A percentile compares a stretch with the other conserved stretches of the same genome.
These are phyloP conservation scores for Eupithecia abbreviata DNA, from an alignment of 2,888 invertebrate species.

Conservation along the genomic window DNA sequence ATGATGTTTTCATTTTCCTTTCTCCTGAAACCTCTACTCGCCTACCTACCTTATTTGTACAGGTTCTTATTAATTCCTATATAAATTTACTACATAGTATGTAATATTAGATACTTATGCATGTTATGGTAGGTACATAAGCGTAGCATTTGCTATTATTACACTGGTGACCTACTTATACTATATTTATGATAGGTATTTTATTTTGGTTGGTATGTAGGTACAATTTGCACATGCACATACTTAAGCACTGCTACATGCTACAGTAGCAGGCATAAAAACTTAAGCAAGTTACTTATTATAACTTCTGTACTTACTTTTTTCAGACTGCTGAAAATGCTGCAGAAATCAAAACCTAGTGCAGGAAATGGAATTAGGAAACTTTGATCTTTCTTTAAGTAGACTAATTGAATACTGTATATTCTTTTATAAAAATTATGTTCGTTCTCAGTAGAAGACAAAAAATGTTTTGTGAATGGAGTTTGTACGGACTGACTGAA, in stretches of 20 bases:
- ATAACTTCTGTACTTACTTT: slow-evolving; percentile 1
- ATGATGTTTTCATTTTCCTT: not conserved
- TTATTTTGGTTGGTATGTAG: not conserved
- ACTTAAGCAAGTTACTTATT: not conserved
- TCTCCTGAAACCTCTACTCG: not conserved
- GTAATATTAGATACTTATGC: not conserved
- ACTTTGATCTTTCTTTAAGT: slow-evolving; percentile 9
- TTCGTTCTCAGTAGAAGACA: not conserved
- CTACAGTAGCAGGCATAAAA: not conserved
- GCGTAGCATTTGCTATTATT: not conserved
- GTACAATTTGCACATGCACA: not conserved
- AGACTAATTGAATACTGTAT: not conserved
- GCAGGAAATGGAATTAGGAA: slow-evolving; percentile 48
- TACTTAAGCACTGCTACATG: too few species aligned
- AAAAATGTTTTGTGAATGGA: not conserved
- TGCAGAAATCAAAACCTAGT: slow-evolving; percentile 72
- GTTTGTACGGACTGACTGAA: slow-evolving; percentile 7
- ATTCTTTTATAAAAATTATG: not conserved
- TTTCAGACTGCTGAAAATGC: slow-evolving; percentile 77
- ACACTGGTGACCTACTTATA: not conserved
- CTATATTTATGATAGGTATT: not conserved
- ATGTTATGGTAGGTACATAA: not conserved
- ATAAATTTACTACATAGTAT: too few species aligned
- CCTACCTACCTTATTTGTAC: too few species aligned
- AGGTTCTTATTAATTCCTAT: too few species aligned